Evolutionary conservation across 2,113 vertebrate genomes (phyloP), one percentile per base, ranked within the genome.

Genomic region (Mobula hypostoma): DNA sequence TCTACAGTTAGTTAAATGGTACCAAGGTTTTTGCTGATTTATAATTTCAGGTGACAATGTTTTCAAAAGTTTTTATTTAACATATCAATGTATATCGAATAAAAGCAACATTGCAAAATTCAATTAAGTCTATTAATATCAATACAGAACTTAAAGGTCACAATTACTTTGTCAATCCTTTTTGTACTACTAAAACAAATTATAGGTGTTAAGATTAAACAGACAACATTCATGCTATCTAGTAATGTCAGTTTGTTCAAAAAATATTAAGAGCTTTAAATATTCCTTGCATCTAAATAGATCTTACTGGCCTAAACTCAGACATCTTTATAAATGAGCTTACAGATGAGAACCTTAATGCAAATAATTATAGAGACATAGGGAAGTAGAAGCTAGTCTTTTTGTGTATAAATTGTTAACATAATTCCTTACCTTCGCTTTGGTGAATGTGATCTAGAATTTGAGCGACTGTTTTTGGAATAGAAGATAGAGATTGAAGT

Each of bases 381-480:
- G 77, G n/a, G 7, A 6, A 88, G 85, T 27, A 66, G 5, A 66
- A 88, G 63, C 85, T 7, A 66, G 15, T 74, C 14, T 14, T 66
- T 5, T 74, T 74, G 72, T 74, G 19, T 24, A 74, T 74, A 74
- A 74, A 63, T 5, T 61, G 82, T 85, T 58, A 58, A 4, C 15
- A 32, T n/a, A 56, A 74, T 92, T 92, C 68, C 97, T 7, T 97
- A 98, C 97, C 97, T 98, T 98, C 97, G 97, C 96, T 98, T 98
- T 96, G 97, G 96, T 97, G 98, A 97, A 82, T 97, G 96, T 63
- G 97, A 97, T 95, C 96, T 97, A 95, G 97, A 97, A 96, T 98
- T 98, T 80, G 97, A 98, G 76, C 96, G 95, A 94, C 95, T 95
- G 77, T 58, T 17, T 93, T 72, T n/a, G 40, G 58, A 68, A 94